Evolutionary conservation across 2,113 vertebrate species (phyloP), one percentile per base, ranked within the genome.

Genomic region (Patagioenas fasciata): DNA sequence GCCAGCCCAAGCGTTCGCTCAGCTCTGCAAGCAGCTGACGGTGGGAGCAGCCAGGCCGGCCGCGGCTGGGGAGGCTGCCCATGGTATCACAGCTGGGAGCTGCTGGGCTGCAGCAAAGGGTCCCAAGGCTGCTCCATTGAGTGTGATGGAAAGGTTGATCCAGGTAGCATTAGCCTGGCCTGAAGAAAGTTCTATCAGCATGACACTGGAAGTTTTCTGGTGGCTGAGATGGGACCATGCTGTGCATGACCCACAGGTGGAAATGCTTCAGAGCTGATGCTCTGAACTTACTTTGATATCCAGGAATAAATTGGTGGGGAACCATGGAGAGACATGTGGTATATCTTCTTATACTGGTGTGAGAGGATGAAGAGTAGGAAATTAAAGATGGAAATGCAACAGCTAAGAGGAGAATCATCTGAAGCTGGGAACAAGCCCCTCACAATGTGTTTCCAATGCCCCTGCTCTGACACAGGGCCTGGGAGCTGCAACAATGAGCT

Each of bases 101-200:
- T 47, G 44, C 44, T 47, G 56, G 56, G 42, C 67, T 72, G 85
- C 38, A 9, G 48, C 5, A 2, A 28, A 0, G 5, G 23, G 15
- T 64, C 31, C 53, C 34, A 67, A 3, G 13, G 2, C 36, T 8
- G 42, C 67, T 72, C 44, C 4, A 1, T 1, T 21, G 56, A 8
- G 21, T 12, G 21, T 8, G 5, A 19, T 0, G 0, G 51, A n/a
- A 75, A 32, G 57, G 13, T 19, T 2, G 32, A n/a, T 12, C 24
- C 53, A 26, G 3, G 7, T 13, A 67, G 19, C 0, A 1, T 6
- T 23, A 88, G 57, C 60, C 54, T 74, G 58, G 32, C 44, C 40
- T 26, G 17, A 15, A 26, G 61, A 20, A 24, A 50, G 14, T 23
- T 47, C 29, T 34, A 1, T 6, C 15, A n/a, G 47, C 26, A 11